Conservation (phyloP, 30 jellyfish, hydroid and myxozoan species). For the Rhopilema esculentum region DNA sequence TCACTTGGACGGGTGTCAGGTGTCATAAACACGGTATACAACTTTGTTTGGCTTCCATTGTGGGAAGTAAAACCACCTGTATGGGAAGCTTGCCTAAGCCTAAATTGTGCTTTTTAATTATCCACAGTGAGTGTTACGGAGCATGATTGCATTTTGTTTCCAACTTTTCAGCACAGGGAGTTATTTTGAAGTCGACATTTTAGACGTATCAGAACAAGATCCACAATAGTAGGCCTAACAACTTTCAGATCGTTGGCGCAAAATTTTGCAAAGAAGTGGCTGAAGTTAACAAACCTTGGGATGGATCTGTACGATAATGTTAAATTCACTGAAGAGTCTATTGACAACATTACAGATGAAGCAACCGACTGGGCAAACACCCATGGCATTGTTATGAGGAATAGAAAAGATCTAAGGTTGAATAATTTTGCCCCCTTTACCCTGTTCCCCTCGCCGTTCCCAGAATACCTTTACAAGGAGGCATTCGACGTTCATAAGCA, state of each 20-base stretch:
- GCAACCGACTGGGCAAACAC: constrained; percentile 94
- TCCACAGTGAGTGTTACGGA: neutral
- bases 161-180: too few relatives aligned
- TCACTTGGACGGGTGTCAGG: neutral
- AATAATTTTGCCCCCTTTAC: constrained; percentile 85
- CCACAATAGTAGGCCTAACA: neutral
- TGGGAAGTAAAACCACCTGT: neutral
- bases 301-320: constrained; percentile 69
- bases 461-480: constrained; percentile 81
- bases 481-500: constrained; percentile 83
- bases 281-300: neutral
- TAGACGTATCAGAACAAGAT: too few relatives aligned
- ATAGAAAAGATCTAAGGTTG: constrained; percentile 29
- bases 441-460: constrained; percentile 96
- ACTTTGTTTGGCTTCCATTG: constrained; percentile 29
- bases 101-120: neutral
- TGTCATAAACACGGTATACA: neutral
- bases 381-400: constrained; percentile 89
- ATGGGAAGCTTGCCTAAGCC: neutral
- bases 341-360: constrained; percentile 51
- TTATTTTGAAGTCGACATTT: too few relatives aligned
- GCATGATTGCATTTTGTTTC: neutral
- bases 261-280: neutral
- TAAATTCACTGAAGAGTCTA: neutral
- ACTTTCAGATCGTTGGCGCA: neutral